Evolutionary conservation across 2,888 invertebrate species (phyloP).

Genomic region (Temnothorax unifasciatus): DNA sequence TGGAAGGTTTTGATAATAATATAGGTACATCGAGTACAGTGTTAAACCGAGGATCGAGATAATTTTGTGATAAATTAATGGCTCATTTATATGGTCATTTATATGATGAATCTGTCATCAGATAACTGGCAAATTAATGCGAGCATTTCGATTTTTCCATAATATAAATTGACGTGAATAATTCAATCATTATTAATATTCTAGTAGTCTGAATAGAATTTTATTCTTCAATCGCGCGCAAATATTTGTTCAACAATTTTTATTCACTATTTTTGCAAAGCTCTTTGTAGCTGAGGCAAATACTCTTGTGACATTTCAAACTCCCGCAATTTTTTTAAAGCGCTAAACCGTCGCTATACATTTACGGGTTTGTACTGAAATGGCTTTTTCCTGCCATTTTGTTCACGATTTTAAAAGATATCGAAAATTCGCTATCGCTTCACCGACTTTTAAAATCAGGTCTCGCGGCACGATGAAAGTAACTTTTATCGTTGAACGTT

Average conservation of each 20-base stretch:
- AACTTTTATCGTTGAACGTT: constrained; percentile 51
- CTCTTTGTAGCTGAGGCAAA: neutral
- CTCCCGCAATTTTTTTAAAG: neutral
- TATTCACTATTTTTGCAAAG: neutral
- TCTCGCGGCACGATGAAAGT: constrained; percentile 34
- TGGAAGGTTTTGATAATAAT: neutral
- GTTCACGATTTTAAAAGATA: neutral
- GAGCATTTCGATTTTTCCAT: neutral
- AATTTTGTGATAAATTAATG: constrained; percentile 1
- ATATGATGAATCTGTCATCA: neutral
- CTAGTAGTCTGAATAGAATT: neutral
- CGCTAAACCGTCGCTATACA: neutral
- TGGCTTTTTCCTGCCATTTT: neutral
- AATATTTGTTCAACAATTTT: neutral
- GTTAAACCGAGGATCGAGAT: neutral
- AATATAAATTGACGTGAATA: neutral
- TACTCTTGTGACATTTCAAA: neutral
- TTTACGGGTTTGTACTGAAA: neutral
- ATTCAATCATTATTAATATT: constrained; percentile 3
- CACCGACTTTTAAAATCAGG: constrained; percentile 19
- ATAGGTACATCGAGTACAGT: neutral
- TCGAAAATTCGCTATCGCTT: constrained; percentile 5
- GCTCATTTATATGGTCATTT: neutral
- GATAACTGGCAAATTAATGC: neutral
- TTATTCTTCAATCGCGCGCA: neutral